Conservation (phyloP, 2,113 vertebrate species). For the Pseudorhombus dupliciocellatus region DNA sequence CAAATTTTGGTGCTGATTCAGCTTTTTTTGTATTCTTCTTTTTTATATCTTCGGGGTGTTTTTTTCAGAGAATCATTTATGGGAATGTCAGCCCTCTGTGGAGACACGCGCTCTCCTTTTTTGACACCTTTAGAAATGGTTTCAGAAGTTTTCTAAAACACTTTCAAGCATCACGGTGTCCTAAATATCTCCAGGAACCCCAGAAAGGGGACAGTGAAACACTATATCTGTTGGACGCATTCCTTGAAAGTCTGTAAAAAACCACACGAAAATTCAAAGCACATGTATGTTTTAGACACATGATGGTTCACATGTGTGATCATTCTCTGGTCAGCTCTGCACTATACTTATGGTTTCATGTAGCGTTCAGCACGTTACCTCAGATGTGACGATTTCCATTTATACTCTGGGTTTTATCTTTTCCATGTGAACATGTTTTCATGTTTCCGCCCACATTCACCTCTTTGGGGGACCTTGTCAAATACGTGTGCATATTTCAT, state of each 20-base stretch:
- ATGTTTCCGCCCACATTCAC: constrained; percentile 2
- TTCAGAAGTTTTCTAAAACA: too few relatives aligned
- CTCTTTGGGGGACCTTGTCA: neutral
- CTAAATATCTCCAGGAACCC: neutral
- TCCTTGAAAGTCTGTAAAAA: constrained; percentile 23
- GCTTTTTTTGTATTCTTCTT: too few relatives aligned
- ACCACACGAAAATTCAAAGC: constrained; percentile 32
- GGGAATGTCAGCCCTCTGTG: neutral
- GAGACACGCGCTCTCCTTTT: neutral
- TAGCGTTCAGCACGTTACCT: neutral
- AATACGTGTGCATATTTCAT: constrained; percentile 11
- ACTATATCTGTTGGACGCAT: constrained; percentile 18
- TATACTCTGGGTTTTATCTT: constrained; percentile 5
- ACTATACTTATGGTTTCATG: constrained; percentile 13
- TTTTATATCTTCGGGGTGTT: too few relatives aligned
- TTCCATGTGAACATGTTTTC: constrained; percentile 4
- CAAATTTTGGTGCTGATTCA: too few relatives aligned
- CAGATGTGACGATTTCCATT: constrained; percentile 20
- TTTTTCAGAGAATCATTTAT: too few relatives aligned
- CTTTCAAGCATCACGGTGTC: neutral
- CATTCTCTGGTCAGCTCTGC: neutral
- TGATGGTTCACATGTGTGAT: constrained; percentile 23
- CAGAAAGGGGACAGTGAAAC: constrained; percentile 14
- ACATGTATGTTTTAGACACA: constrained; percentile 40
- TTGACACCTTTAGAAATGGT: neutral